Evolutionary conservation across 2,888 invertebrate species (phyloP), one percentile per base, ranked within the genome.

Genomic region (Trichogramma dendrolimi): DNA sequence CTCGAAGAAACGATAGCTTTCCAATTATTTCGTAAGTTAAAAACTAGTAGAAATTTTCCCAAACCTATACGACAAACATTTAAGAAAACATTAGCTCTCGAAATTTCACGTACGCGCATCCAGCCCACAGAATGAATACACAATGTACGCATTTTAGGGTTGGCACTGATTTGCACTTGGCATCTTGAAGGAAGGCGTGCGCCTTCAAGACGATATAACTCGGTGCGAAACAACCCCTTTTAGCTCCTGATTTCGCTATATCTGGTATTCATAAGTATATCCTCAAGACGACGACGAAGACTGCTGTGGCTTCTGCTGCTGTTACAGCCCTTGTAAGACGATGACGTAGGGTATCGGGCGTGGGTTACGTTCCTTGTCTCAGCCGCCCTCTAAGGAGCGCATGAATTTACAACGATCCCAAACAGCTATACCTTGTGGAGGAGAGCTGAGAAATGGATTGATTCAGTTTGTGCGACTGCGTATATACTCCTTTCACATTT

Each of bases 251-350:
- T 71, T 71, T 72, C 69, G 65, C 66, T 70, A 61, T 27, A 62
- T 27, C 52, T 67, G 63, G 64, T 72, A 72, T 73, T 73, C 74
- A 75, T 75, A 73, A 74, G 73, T 64, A 58, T 43, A 58, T 27
- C 27, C 27, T 27, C 27, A 2, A 27, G 27, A 27, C 27, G 27
- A 27, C 27, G 27, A 27, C 27, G 27, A 14, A 1, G 14, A 14
- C 14, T 14, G 14, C 14, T 14, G 14, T 14, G 14, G 27, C 27
- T 27, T 27, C 27, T 27, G 27, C 27, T 27, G 27, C 27, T 27
- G 27, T 27, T 27, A 27, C 27, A 2, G 27, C 27, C 27, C 27
- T 27, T 27, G 27, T 27, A 27, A 27, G 27, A 27, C 27, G 27
- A 27, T 3, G 27, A 58, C 53, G 54, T 61, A 41, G 58, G 57